Conservation (phyloP, 2,888 invertebrate genomes). For the Pyrgus malvae region DNA sequence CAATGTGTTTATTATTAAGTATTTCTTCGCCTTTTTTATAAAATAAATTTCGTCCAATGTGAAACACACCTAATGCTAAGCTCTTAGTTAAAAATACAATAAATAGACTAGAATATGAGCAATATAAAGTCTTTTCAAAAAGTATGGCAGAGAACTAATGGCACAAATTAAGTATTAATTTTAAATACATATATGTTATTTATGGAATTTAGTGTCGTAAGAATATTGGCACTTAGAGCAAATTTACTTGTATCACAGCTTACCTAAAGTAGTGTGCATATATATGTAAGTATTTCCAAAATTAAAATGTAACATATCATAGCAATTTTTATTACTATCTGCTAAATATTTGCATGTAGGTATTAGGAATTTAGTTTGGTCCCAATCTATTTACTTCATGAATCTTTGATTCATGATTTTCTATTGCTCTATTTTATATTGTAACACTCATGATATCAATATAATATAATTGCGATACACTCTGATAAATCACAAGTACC, state of each 20-base stretch:
- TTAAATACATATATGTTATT: not conserved
- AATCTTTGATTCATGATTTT: slow-evolving; percentile 46
- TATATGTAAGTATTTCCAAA: slow-evolving; percentile 34
- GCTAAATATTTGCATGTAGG: slow-evolving; percentile 14
- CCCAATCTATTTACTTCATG: slow-evolving; percentile 39
- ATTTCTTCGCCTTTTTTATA: no score
- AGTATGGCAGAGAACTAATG: slow-evolving; percentile 67
- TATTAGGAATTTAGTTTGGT: slow-evolving; percentile 40
- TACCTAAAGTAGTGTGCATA: slow-evolving; percentile 61
- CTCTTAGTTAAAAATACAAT: slow-evolving; percentile 39
- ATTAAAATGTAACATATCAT: slow-evolving; percentile 37
- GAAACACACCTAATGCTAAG: slow-evolving; percentile 21
- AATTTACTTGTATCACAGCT: slow-evolving; percentile 63
- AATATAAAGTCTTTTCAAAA: slow-evolving; percentile 66
- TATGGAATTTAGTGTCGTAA: slow-evolving; percentile 13
- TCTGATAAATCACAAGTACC: slow-evolving; percentile 33
- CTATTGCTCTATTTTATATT: slow-evolving; percentile 29
- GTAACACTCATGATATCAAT: slow-evolving; percentile 39
- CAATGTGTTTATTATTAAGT: no score
- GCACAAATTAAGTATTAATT: slow-evolving; percentile 49
- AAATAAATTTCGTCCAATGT: no score
- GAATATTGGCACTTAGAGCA: slow-evolving; percentile 56
- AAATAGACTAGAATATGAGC: slow-evolving; percentile 81
- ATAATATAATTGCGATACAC: slow-evolving; percentile 33
- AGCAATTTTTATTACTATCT: slow-evolving; percentile 34